Percentiles rank a stretch among this genome's conserved stretches.
Evolutionary conservation across 2,113 vertebrate species (phyloP).

Genomic region (Clarias gariepinus): DNA sequence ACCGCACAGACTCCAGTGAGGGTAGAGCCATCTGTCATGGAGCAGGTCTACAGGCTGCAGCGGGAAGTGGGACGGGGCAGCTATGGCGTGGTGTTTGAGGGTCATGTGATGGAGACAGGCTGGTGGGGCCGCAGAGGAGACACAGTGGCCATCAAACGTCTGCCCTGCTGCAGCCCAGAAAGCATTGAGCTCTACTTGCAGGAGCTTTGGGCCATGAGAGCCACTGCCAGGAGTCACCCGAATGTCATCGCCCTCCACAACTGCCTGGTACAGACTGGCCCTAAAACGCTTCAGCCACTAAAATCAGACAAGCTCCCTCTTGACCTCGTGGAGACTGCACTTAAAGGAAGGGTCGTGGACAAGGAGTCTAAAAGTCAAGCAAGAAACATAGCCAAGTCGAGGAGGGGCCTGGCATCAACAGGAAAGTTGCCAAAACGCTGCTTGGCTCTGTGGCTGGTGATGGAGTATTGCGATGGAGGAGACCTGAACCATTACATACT

Average conservation of each 20-base stretch:
- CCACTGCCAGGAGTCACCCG: constrained; percentile 81
- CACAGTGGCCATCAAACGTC: constrained; percentile 86
- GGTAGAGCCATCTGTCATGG: constrained; percentile 54
- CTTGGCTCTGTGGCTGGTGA: constrained; percentile 91
- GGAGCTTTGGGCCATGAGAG: constrained; percentile 91
- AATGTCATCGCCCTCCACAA: constrained; percentile 85
- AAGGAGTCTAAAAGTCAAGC: constrained; percentile 34
- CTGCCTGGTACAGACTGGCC: constrained; percentile 71
- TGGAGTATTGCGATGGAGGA: constrained; percentile 96
- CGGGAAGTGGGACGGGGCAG: constrained; percentile 89
- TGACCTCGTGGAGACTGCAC: constrained; percentile 87
- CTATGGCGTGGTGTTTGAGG: constrained; percentile 92
- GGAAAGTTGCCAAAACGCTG: constrained; percentile 74
- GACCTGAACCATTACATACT: constrained; percentile 92
- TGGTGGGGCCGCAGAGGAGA: constrained; percentile 58
- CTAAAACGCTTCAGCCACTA: constrained; percentile 64
- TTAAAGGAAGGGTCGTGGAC: constrained; percentile 78
- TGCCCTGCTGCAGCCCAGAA: constrained; percentile 90
- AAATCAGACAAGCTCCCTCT: constrained; percentile 79
- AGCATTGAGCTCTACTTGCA: constrained; percentile 90
- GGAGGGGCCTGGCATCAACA: constrained; percentile 67
- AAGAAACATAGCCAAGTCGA: constrained; percentile 29
- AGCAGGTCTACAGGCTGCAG: constrained; percentile 84
- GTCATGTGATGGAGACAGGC: constrained; percentile 74
- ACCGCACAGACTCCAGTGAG: not conserved